These are phyloP conservation scores for Barbus barbus DNA, from an alignment of 2,113 vertebrate species.

Conservation along the genomic window DNA sequence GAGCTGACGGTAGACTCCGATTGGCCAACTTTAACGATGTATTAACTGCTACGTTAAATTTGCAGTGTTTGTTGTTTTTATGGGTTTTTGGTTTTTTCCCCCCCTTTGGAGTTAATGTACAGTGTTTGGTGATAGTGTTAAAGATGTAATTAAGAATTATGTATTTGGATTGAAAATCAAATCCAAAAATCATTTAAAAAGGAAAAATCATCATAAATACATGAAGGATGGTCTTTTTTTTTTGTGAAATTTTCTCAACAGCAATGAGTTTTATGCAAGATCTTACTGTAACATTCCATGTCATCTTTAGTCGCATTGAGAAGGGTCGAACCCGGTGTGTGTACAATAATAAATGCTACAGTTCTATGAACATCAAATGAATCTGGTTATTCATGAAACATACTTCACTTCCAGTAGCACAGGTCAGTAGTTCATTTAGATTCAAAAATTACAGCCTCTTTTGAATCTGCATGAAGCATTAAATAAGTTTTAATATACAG, in stretches of 20 bases:
- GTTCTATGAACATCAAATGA: conserved; percentile 82
- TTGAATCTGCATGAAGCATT: neutral
- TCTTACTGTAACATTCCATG: conserved; percentile 99
- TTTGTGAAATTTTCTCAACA: conserved; percentile 80
- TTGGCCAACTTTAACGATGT: conserved; percentile 72
- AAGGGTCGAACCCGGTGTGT: conserved; percentile 85
- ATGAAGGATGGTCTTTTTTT: conserved; percentile 76
- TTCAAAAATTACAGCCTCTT: neutral
- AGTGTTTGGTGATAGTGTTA: conserved; percentile 88
- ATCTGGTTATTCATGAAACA: neutral
- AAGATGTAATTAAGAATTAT: conserved; percentile 82
- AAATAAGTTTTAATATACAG: neutral
- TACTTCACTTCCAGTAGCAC: neutral
- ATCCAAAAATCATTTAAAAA: conserved; percentile 45
- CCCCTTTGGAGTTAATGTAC: conserved; percentile 83
- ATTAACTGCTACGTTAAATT: conserved; percentile 77
- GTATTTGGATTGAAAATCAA: conserved; percentile 77
- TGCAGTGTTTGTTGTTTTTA: conserved; percentile 74
- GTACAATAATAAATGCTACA: conserved; percentile 97
- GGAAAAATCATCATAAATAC: conserved; percentile 8
- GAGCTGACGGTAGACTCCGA: conserved; percentile 71
- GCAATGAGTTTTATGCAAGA: conserved; percentile 95
- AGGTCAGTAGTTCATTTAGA: neutral
- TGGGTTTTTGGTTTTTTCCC: conserved; percentile 3
- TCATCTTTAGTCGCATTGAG: conserved; percentile 90